Evolutionary conservation across 1,140 invertebrate genomes (phyloP).

Genomic region (Pollicipes pollicipes): DNA sequence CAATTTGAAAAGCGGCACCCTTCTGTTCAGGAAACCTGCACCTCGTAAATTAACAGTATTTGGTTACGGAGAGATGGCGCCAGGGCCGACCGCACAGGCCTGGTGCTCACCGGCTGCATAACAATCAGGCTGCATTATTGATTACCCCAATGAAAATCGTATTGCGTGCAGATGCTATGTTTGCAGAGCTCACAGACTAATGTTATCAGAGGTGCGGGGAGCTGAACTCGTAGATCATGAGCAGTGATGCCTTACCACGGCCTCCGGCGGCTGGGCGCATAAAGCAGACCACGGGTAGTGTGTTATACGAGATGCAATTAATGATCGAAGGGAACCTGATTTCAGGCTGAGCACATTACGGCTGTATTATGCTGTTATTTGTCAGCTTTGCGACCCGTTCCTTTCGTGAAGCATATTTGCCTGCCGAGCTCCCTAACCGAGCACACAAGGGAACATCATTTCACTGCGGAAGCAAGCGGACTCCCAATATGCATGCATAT

Average conservation of each 20-base stretch:
- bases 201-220: neutral
- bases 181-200: neutral
- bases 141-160: neutral
- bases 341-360: neutral
- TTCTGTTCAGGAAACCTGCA: neutral
- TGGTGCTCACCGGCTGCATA: neutral
- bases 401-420: no score
- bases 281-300: no score
- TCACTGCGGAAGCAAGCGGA: no score
- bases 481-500: no score
- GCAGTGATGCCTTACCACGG: neutral
- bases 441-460: no score
- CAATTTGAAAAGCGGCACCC: neutral
- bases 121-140: neutral
- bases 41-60: neutral
- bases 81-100: no score
- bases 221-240: neutral
- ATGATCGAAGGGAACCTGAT: no score
- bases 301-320: neutral
- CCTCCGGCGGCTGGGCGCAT: no score
- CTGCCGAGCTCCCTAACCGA: no score
- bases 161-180: neutral
- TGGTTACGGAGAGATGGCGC: neutral
- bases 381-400: no score
- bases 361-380: no score